A percentile compares a stretch with the other conserved stretches of the same genome.
Evolutionary conservation across 1,140 invertebrate species (phyloP).

Genomic region (Papilio aristodemus): DNA sequence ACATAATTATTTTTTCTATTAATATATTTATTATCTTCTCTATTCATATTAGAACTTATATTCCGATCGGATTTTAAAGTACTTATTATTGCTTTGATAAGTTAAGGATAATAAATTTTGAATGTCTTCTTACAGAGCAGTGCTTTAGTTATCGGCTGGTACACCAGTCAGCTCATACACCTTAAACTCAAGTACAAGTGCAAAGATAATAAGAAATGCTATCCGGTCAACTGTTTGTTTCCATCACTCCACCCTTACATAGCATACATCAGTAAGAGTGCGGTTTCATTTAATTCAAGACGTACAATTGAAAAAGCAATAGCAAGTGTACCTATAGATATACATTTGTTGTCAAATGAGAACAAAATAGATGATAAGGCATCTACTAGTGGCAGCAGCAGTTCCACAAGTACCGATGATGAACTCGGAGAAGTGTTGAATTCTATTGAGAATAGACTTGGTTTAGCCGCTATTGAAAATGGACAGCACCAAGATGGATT

Average conservation of each 20-base stretch:
- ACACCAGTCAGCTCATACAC: conserved; percentile 73
- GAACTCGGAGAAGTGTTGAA: conserved; percentile 72
- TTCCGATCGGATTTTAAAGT: no score
- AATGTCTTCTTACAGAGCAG: conserved; percentile 67
- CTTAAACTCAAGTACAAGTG: conserved; percentile 58
- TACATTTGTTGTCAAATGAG: conserved; percentile 69
- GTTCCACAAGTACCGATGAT: conserved; percentile 47
- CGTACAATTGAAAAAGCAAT: conserved; percentile 48
- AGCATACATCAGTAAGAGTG: conserved; percentile 43
- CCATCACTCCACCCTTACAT: conserved; percentile 49
- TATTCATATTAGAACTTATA: no score
- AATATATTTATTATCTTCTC: no score
- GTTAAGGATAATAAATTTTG: conserved; percentile 18
- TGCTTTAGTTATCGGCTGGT: conserved; percentile 76
- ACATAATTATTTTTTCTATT: no score
- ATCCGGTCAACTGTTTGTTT: conserved; percentile 42
- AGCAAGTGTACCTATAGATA: conserved; percentile 45
- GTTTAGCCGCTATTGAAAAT: conserved; percentile 74
- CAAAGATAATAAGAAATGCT: conserved; percentile 40
- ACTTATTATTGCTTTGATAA: no score
- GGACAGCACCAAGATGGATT: conserved; percentile 74
- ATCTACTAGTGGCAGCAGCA: conserved; percentile 39
- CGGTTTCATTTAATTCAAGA: conserved; percentile 38
- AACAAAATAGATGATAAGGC: conserved; percentile 41
- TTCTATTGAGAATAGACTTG: conserved; percentile 76